Evolutionary conservation across 2,797 vertebrate genomes (phyloP).

Genomic region (Sciurus vulgaris): DNA sequence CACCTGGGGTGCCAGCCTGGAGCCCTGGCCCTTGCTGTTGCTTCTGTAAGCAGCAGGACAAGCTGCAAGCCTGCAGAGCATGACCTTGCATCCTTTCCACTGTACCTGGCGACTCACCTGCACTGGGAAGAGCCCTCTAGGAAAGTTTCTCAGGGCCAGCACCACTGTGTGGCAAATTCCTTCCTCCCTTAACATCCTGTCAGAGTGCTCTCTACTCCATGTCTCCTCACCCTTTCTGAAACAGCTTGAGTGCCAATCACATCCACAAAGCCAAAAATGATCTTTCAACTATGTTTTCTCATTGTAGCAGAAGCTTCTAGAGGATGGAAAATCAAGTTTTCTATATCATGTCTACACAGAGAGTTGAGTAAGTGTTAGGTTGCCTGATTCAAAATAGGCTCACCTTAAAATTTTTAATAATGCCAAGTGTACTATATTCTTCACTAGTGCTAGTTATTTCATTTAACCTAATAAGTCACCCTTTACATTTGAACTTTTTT

Average conservation of each 20-base stretch:
- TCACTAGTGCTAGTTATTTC: conserved; percentile 13
- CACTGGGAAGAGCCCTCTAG: not conserved
- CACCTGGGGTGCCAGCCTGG: too few relatives aligned
- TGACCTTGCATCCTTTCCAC: not conserved
- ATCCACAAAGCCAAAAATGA: not conserved
- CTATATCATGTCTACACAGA: not conserved
- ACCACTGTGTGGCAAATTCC: not conserved
- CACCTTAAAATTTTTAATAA: not conserved
- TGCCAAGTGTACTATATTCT: not conserved
- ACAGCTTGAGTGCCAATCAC: not conserved
- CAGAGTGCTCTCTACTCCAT: not conserved
- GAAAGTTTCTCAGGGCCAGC: not conserved
- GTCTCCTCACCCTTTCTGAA: not conserved
- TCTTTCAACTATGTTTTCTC: not conserved
- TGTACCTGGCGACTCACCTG: too few relatives aligned
- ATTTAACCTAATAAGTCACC: conserved; percentile 22
- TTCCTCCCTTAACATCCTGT: not conserved
- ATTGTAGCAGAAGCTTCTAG: not conserved
- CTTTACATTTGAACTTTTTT: conserved; percentile 31
- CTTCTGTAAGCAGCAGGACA: not conserved
- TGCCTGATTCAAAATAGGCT: not conserved
- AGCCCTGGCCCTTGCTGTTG: not conserved
- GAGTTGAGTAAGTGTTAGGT: not conserved
- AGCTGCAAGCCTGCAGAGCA: too few relatives aligned
- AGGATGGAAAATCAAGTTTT: not conserved